A percentile compares a stretch with the other conserved stretches of the same genome.
Evolutionary conservation across 1,140 invertebrate species (phyloP).

Genomic region (Daktulosphaira vitifoliae): DNA sequence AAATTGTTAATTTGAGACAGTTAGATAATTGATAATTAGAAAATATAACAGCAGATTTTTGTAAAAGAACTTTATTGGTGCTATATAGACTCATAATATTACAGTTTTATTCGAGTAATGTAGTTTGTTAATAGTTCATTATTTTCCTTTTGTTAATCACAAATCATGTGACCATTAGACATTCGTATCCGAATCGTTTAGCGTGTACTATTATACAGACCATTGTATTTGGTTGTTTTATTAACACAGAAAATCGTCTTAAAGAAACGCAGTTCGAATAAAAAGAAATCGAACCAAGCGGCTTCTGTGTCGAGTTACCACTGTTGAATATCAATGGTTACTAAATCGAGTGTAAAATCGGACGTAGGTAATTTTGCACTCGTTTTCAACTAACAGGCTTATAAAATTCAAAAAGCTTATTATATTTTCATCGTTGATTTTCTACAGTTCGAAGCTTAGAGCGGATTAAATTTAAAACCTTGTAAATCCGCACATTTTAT

Average conservation of each 20-base stretch:
- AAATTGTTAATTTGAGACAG: too few species aligned
- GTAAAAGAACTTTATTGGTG: too few species aligned
- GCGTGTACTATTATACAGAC: background rate
- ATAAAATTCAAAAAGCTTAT: conserved; percentile 29
- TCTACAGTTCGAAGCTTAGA: conserved; percentile 5
- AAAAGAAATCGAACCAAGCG: background rate
- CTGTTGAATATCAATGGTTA: too few species aligned
- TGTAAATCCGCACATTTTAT: conserved; percentile 2
- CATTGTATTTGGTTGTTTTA: conserved; percentile 14
- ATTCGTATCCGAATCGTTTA: conserved; percentile 12
- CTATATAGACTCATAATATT: too few species aligned
- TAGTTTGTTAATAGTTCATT: too few species aligned
- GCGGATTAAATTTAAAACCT: conserved; percentile 3
- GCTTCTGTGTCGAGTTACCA: conserved; percentile 2
- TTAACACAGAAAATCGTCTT: conserved; percentile 25
- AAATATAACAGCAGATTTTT: too few species aligned
- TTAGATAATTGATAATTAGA: too few species aligned
- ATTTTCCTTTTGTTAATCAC: conserved; percentile 24
- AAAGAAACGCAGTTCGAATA: conserved; percentile 2
- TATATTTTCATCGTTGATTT: conserved; percentile 9
- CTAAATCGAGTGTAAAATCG: conserved; percentile 30
- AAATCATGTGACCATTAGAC: conserved; percentile 1
- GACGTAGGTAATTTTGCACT: conserved; percentile 16
- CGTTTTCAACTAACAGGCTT: conserved; percentile 27
- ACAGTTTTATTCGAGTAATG: too few species aligned